Evolutionary conservation across 2,888 invertebrate species (phyloP), one percentile per base, ranked within the genome.

Genomic region (Pegoplata infirma): DNA sequence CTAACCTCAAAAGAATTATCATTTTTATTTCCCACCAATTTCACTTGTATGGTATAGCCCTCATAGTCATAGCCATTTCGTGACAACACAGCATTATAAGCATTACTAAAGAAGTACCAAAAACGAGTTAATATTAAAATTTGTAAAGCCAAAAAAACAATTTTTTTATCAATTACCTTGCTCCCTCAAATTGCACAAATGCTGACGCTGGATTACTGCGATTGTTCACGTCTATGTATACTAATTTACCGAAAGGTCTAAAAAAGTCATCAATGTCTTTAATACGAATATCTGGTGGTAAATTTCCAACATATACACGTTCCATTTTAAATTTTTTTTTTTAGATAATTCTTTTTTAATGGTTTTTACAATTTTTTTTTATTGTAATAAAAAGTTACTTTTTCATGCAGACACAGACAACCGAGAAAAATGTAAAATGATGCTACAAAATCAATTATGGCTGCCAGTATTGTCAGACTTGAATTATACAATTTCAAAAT

Each of bases 261-360:
- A 74, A 79, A 23, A 79, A 75, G 17, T 79, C 74, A 71, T 79
- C 78, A 3, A 79, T 67, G 36, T 79, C 74, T 46, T 67, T 75
- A 23, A 79, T 75, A 21, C 74, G 74, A 56, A 75, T 75, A 75
- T 71, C 78, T 47, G 78, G 78, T 1, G 78, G 78, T 8, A 79
- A 71, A 46, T 79, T 79, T 25, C 61, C 61, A 36, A 79, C 71
- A 53, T 71, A 79, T 23, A 75, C 78, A 12, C 78, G 59, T 0
- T 75, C 71, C 74, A 67, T 79, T 44, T 51, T 74, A 3, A 10
- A 23, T 12, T 49, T 44, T 17, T 28, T 46, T 55, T 25, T 32
- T 3, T 3, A 12, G 3, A 40, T 40, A 40, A 21, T n/a, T 0
- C 1, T 16, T 5, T n/a, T n/a, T n/a, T n/a, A n/a, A n/a, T n/a